Evolutionary conservation across 2,113 vertebrate genomes (phyloP).

Genomic region (Delphinus delphis): DNA sequence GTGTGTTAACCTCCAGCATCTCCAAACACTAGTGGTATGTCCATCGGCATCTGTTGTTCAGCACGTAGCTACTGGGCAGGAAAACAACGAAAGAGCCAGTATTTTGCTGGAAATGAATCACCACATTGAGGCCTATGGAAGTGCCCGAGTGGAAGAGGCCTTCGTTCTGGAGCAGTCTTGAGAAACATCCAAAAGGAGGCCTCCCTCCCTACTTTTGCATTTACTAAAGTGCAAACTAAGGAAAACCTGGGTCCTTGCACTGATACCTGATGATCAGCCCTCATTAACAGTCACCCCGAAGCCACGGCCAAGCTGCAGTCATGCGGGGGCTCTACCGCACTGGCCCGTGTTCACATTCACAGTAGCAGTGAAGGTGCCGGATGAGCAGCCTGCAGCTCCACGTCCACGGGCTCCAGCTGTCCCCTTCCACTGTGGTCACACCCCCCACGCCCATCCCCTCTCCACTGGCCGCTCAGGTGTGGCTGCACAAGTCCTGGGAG

Average conservation of each 20-base stretch:
- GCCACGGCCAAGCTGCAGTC: conserved; percentile 54
- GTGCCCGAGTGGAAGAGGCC: conserved; percentile 26
- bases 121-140: not conserved
- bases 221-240: conserved; percentile 72
- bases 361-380: conserved; percentile 41
- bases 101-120: not conserved
- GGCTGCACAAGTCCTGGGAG: not conserved
- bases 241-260: not conserved
- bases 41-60: not conserved
- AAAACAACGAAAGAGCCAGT: not conserved
- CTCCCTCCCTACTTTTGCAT: not conserved
- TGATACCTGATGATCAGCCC: not conserved
- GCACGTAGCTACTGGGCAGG: not conserved
- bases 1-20: not conserved
- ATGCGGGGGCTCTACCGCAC: conserved; percentile 44
- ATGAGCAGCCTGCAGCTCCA: not conserved
- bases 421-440: conserved; percentile 35
- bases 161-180: conserved; percentile 1
- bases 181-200: not conserved
- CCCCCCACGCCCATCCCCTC: conserved; percentile 21
- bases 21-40: not conserved
- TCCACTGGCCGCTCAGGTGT: conserved; percentile 40
- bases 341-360: conserved; percentile 69
- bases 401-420: not conserved
- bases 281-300: not conserved